Evolutionary conservation across 2,113 vertebrate species (phyloP).

Genomic region (Calonectris borealis): DNA sequence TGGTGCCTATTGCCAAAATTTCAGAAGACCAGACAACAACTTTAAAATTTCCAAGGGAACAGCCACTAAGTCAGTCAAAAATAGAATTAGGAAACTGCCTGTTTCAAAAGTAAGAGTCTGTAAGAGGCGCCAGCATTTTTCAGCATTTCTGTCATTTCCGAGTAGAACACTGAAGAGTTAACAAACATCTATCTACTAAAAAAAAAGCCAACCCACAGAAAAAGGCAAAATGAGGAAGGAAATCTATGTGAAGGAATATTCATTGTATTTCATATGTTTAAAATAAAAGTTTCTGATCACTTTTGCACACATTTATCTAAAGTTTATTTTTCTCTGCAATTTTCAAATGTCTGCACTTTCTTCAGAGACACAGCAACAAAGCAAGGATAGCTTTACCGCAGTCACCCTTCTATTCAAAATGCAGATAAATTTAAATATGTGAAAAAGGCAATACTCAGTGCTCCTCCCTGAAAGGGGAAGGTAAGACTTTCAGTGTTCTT

Average conservation of each 20-base stretch:
- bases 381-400: not conserved
- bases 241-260: not conserved
- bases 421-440: not conserved
- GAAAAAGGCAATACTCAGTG: not conserved
- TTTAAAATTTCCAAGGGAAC: constrained; percentile 55
- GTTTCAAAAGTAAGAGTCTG: not conserved
- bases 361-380: not conserved
- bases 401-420: not conserved
- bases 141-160: constrained; percentile 2
- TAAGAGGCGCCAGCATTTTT: not conserved
- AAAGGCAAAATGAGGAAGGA: not conserved
- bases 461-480: not conserved
- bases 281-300: not conserved
- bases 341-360: not conserved
- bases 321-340: not conserved
- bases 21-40: constrained; percentile 44
- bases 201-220: not conserved
- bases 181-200: not conserved
- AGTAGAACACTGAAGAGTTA: constrained; percentile 11
- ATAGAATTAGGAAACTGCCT: constrained; percentile 42
- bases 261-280: not conserved
- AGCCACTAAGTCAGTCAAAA: constrained; percentile 31
- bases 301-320: not conserved
- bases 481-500: not conserved
- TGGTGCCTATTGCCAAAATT: constrained; percentile 40